Percentiles rank a stretch among this genome's conserved stretches.
phyloP scores from a whole-genome alignment of 2,888 invertebrate genomes.

The Hartigia nigra region DNA sequence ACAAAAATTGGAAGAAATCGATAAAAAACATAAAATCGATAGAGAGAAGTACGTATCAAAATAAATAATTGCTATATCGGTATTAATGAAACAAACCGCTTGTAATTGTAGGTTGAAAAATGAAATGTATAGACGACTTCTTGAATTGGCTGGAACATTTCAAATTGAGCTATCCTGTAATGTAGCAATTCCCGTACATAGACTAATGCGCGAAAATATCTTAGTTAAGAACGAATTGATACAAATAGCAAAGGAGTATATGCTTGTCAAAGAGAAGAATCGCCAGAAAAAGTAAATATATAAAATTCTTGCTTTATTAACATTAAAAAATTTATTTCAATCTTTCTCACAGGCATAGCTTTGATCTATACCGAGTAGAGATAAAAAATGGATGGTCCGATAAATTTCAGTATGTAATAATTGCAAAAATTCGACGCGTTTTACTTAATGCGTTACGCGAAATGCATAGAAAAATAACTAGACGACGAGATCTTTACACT shows the following conservation, averaged over 20 bases:
- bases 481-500: background rate
- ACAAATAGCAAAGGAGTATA: slow-evolving; percentile 24
- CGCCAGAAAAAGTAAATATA: background rate
- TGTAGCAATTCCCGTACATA: slow-evolving; percentile 40
- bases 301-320: background rate
- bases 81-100: background rate
- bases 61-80: background rate
- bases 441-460: slow-evolving; percentile 33
- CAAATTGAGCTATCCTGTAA: slow-evolving; percentile 41
- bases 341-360: background rate
- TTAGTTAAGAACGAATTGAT: slow-evolving; percentile 45
- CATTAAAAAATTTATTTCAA: background rate
- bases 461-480: slow-evolving; percentile 18
- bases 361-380: background rate
- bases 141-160: slow-evolving; percentile 42
- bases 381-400: slow-evolving; percentile 13
- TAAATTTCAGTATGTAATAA: slow-evolving; percentile 29
- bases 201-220: slow-evolving; percentile 54
- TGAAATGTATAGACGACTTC: slow-evolving; percentile 47
- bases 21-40: slow-evolving; percentile 46
- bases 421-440: slow-evolving; percentile 36
- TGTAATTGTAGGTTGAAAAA: slow-evolving; percentile 47
- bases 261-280: slow-evolving; percentile 24
- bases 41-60: slow-evolving; percentile 46
- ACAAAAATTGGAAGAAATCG: slow-evolving; percentile 35